Evolutionary conservation across 2,888 invertebrate species (phyloP), one percentile per base, ranked within the genome.

Genomic region (Blastobasis lacticolella): DNA sequence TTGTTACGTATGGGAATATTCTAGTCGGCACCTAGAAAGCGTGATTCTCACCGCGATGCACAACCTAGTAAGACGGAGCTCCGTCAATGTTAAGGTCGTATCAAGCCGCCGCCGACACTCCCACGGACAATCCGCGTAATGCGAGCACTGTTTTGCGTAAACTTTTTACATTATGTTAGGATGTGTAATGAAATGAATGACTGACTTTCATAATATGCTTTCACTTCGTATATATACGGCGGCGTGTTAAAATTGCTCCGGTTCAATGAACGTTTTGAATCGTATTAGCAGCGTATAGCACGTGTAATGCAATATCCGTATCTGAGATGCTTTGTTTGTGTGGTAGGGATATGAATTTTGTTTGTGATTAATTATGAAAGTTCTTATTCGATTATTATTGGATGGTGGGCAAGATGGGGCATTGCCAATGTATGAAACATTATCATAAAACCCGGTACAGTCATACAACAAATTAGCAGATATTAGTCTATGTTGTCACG

Each of bases 11-110:
- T 82, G 81, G 72, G 83, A 83, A 81, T 68, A 67, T 59, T 54
- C 57, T 66, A 65, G 62, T 49, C 23, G 57, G 67, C 68, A 55
- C 56, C 62, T 73, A 73, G 86, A 87, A 87, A 87, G 86, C 85
- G 78, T 69, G 61, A 69, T 83, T 84, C 84, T 76, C 83, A 78
- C 61, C 59, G 55, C 55, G 57, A 56, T 60, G 62, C 63, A 63
- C 67, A 67, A 63, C 67, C 66, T 62, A 38, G 48, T 46, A 44
- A 49, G 44, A 68, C 58, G 60, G 61, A 55, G 61, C 62, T 71
- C n/a, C n/a, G n/a, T n/a, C 67, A 67, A 68, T 69, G 72, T 67
- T 61, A 69, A 68, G 69, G 63, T 63, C 65, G 64, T 71, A 69
- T 66, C 60, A 66, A 68, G 70, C 67, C 23, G 65, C 60, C 57